These are phyloP conservation scores for Tipula confusa DNA, from an alignment of 2,888 invertebrate genomes.

Conservation along the genomic window DNA sequence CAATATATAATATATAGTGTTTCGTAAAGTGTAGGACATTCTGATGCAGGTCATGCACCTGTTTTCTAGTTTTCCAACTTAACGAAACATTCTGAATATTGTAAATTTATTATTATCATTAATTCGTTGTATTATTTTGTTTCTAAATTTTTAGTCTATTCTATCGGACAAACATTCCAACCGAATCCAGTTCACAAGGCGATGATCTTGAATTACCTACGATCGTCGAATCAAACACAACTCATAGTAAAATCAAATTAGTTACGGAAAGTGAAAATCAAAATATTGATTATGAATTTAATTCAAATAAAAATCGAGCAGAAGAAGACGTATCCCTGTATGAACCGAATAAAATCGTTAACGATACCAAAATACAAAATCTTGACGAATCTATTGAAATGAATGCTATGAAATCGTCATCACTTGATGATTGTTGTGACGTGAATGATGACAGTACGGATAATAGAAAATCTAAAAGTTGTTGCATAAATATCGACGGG, in stretches of 20 bases:
- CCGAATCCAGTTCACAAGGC: neutral
- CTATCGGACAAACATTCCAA: neutral
- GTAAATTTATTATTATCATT: neutral
- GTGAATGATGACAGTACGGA: neutral
- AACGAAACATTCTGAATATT: neutral
- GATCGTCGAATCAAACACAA: neutral
- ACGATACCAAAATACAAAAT: neutral
- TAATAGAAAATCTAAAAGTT: neutral
- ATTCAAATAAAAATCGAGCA: neutral
- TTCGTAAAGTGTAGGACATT: neutral
- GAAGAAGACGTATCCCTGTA: neutral
- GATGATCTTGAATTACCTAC: neutral
- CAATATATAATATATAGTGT: neutral
- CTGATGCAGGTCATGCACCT: neutral
- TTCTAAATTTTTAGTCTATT: neutral
- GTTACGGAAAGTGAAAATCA: neutral
- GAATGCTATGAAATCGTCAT: neutral
- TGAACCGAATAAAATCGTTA: neutral
- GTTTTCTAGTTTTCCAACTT: neutral
- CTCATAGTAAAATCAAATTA: neutral
- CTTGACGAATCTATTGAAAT: neutral
- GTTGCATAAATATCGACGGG: neutral
- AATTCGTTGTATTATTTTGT: neutral
- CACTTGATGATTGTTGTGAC: neutral
- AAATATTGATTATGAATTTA: conserved; percentile 9